These are phyloP conservation scores for Apaloderma vittatum DNA, from an alignment of 2,113 vertebrate species.

Conservation along the genomic window DNA sequence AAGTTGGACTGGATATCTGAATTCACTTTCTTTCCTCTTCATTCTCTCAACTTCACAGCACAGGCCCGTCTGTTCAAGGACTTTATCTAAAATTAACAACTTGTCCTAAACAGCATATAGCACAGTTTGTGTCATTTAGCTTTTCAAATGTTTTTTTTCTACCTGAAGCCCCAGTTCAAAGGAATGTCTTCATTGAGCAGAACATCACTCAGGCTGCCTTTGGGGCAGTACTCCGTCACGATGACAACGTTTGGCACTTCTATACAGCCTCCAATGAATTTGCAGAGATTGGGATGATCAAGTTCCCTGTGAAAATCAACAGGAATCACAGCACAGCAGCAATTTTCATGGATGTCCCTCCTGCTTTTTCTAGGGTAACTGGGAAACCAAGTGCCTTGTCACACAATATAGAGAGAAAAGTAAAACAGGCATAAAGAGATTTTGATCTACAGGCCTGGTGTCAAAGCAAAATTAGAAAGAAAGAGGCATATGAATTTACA, in stretches of 20 bases:
- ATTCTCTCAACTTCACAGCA: not conserved
- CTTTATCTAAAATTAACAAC: not conserved
- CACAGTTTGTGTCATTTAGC: not conserved
- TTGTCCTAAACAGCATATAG: not conserved
- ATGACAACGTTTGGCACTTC: slow-evolving; percentile 86
- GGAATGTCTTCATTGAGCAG: slow-evolving; percentile 87
- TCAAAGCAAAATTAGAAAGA: not conserved
- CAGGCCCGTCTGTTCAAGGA: not conserved
- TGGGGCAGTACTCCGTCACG: slow-evolving; percentile 89
- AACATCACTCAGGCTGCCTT: slow-evolving; percentile 86
- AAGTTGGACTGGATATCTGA: not conserved
- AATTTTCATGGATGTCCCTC: not conserved
- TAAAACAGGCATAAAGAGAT: not conserved
- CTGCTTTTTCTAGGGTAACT: not conserved
- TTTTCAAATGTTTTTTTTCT: not conserved
- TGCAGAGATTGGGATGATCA: slow-evolving; percentile 89
- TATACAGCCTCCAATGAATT: slow-evolving; percentile 87
- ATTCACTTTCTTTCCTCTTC: not conserved
- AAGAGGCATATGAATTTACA: not conserved
- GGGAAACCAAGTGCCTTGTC: not conserved
- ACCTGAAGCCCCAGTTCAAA: slow-evolving; percentile 91
- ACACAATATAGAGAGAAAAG: not conserved
- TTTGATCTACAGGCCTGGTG: not conserved
- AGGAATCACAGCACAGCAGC: not conserved
- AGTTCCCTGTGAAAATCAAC: slow-evolving; percentile 83